These are phyloP conservation scores for Diabrotica undecimpunctata DNA, from an alignment of 1,140 invertebrate genomes.

Conservation along the genomic window DNA sequence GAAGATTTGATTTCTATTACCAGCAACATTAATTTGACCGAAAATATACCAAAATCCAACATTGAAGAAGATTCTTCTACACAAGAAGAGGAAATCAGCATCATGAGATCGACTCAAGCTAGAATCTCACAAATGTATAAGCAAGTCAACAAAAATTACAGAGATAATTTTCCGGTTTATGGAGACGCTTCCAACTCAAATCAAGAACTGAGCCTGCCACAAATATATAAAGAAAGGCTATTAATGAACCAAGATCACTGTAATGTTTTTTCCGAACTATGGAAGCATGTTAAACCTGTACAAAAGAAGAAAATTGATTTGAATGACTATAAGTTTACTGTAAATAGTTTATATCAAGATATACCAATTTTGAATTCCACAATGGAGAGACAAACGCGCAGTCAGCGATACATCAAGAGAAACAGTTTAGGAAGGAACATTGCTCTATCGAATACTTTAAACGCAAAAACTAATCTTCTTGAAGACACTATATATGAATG, in stretches of 20 bases:
- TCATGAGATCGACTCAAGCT: constrained; percentile 10
- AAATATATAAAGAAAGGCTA: constrained; percentile 34
- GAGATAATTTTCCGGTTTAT: constrained; percentile 33
- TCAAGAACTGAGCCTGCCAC: constrained; percentile 15
- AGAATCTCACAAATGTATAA: constrained; percentile 31
- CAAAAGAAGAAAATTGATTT: constrained; percentile 20
- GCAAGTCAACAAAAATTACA: constrained; percentile 34
- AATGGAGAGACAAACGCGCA: background rate
- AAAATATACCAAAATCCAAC: constrained; percentile 11
- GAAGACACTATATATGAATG: constrained; percentile 45
- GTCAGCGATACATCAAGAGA: constrained; percentile 16
- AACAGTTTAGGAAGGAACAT: constrained; percentile 35
- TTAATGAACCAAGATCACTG: constrained; percentile 19
- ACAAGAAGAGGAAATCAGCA: background rate
- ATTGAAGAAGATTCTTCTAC: background rate
- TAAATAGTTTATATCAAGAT: constrained; percentile 30
- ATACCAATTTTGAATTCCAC: background rate
- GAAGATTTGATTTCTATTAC: constrained; percentile 39
- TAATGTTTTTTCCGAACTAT: constrained; percentile 25
- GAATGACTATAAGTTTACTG: constrained; percentile 35
- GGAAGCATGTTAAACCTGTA: constrained; percentile 32
- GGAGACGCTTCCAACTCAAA: constrained; percentile 1
- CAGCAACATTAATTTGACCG: constrained; percentile 17
- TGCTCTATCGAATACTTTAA: constrained; percentile 37
- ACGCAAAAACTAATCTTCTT: constrained; percentile 39